Evolutionary conservation across 2,113 vertebrate species (phyloP).

Genomic region (Perca schrenkii): DNA sequence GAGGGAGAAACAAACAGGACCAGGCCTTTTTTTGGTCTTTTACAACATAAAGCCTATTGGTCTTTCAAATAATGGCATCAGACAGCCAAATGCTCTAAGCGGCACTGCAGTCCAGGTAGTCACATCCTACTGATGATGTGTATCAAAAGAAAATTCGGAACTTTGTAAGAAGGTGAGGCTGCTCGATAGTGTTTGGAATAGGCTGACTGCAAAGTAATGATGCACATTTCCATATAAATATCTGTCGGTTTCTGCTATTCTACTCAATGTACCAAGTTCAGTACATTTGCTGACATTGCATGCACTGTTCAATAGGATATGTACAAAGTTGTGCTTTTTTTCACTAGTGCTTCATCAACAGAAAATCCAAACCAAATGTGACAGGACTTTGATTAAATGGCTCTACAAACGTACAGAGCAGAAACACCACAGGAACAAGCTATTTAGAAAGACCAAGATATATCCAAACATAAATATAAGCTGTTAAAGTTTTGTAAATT

Average conservation of each 20-base stretch:
- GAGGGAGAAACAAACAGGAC: slow-evolving; percentile 20
- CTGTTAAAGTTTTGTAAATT: not conserved
- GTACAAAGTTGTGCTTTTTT: not conserved
- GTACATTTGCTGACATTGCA: not conserved
- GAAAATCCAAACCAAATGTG: not conserved
- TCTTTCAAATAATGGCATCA: slow-evolving; percentile 6
- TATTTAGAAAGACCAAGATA: not conserved
- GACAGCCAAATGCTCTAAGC: not conserved
- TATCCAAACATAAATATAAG: not conserved
- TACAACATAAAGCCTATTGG: not conserved
- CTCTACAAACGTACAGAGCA: not conserved
- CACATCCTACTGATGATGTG: not conserved
- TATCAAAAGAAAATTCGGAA: not conserved
- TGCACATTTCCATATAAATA: slow-evolving; percentile 23
- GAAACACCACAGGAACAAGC: not conserved
- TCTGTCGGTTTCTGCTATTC: not conserved
- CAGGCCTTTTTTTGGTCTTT: slow-evolving; percentile 19
- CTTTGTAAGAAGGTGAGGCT: not conserved
- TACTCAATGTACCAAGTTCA: not conserved
- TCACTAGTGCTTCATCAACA: not conserved
- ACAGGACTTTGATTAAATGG: not conserved
- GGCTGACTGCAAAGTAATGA: not conserved
- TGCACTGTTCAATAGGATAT: not conserved
- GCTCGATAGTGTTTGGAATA: not conserved
- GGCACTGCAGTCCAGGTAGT: not conserved